Evolutionary conservation across 1,140 invertebrate genomes (phyloP).

Genomic region (Popillia japonica): DNA sequence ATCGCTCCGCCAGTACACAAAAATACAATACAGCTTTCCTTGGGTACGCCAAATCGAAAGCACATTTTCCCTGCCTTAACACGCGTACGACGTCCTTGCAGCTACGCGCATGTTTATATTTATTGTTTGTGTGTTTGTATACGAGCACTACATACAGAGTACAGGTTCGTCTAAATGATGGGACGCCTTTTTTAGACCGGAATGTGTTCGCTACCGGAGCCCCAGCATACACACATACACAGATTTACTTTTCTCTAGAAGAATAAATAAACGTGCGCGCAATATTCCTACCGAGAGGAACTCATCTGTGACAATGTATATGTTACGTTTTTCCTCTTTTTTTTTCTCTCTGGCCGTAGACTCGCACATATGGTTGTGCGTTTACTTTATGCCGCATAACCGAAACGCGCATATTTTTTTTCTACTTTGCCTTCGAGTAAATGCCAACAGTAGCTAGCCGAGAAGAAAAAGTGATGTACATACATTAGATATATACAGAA

Average conservation of each 20-base stretch:
- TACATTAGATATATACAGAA: not conserved
- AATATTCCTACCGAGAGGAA: slow-evolving; percentile 5
- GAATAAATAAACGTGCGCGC: slow-evolving; percentile 17
- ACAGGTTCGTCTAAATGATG: slow-evolving; percentile 14
- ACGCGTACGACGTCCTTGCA: not conserved
- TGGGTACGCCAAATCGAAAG: not conserved
- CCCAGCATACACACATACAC: not conserved
- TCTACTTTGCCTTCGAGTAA: not conserved
- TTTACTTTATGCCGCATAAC: slow-evolving; percentile 14
- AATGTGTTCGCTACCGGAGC: slow-evolving; percentile 12
- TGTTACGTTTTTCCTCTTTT: not conserved
- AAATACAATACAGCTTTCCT: not conserved
- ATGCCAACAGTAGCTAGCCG: not conserved
- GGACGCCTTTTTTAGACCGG: slow-evolving; percentile 2
- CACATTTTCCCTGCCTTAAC: not conserved
- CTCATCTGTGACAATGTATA: slow-evolving; percentile 6
- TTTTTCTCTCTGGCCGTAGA: not conserved
- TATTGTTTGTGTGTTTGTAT: slow-evolving; percentile 19
- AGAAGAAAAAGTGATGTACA: not conserved
- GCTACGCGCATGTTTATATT: slow-evolving; percentile 1
- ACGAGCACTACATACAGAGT: not conserved
- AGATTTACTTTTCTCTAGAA: not conserved
- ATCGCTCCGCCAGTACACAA: not conserved
- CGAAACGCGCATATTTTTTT: slow-evolving; percentile 9
- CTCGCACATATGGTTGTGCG: slow-evolving; percentile 8